These are phyloP conservation scores for Epinotia brunnichana DNA, from an alignment of 2,888 invertebrate species.

Conservation along the genomic window DNA sequence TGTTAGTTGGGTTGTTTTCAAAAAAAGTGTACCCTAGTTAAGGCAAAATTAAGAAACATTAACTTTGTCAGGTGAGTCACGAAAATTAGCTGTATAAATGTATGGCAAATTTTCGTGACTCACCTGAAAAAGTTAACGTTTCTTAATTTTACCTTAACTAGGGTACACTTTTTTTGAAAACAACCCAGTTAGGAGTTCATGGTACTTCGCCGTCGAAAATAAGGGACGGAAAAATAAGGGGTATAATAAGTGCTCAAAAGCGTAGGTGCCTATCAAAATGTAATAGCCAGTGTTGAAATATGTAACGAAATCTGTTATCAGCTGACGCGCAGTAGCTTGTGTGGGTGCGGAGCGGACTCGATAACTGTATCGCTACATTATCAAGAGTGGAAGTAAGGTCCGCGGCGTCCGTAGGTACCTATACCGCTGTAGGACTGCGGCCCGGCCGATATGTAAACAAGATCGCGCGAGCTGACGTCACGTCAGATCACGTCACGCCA, in stretches of 20 bases:
- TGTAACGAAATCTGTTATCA: slow-evolving; percentile 6
- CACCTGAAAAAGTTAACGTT: too few species aligned
- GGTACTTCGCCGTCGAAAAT: too few species aligned
- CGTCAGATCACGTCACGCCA: slow-evolving; percentile 14
- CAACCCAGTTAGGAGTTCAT: too few species aligned
- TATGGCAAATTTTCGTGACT: too few species aligned
- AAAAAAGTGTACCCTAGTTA: too few species aligned
- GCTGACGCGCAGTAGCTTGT: slow-evolving; percentile 16
- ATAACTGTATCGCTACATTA: slow-evolving; percentile 29
- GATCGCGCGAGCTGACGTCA: slow-evolving; percentile 33
- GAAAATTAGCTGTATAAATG: too few species aligned
- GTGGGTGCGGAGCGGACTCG: slow-evolving; percentile 8
- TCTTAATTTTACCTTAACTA: too few species aligned
- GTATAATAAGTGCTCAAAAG: not conserved
- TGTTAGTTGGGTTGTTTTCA: too few species aligned
- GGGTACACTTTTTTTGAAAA: too few species aligned
- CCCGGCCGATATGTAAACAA: slow-evolving; percentile 27
- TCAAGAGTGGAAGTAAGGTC: slow-evolving; percentile 3
- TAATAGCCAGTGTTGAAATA: not conserved
- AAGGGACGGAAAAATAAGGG: too few species aligned
- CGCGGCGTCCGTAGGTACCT: not conserved
- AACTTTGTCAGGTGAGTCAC: too few species aligned
- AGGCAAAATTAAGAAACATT: too few species aligned
- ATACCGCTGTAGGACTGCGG: not conserved
- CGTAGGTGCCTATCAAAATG: not conserved